phyloP scores from a whole-genome alignment of 2,888 invertebrate genomes.

The Coleophora deauratella region DNA sequence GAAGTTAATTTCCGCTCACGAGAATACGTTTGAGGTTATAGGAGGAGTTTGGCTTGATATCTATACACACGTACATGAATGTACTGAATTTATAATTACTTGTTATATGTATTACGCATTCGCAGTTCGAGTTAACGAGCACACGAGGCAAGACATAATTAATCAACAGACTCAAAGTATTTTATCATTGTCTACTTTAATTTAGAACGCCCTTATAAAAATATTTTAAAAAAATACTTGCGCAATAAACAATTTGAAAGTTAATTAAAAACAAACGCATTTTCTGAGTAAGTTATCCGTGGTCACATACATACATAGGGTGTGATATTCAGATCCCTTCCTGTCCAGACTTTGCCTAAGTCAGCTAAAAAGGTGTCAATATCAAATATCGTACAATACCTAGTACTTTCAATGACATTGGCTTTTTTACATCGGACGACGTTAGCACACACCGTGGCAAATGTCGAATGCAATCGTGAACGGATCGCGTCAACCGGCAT shows the following conservation, averaged over 20 bases:
- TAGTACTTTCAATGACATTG: slow-evolving; percentile 8
- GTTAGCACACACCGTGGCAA: slow-evolving; percentile 14
- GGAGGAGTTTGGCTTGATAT: slow-evolving; percentile 11
- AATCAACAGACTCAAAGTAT: slow-evolving; percentile 30
- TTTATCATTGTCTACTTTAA: slow-evolving; percentile 3
- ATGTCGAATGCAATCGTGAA: slow-evolving; percentile 17
- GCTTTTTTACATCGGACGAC: slow-evolving; percentile 7
- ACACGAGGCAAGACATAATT: slow-evolving; percentile 37
- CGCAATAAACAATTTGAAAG: too few species aligned
- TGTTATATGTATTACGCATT: slow-evolving; percentile 23
- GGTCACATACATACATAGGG: too few species aligned
- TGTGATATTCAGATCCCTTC: too few species aligned
- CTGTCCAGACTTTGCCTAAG: too few species aligned
- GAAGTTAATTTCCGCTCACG: slow-evolving; percentile 19
- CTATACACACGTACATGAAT: slow-evolving; percentile 10
- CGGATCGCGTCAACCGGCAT: slow-evolving; percentile 16
- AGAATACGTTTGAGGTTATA: slow-evolving; percentile 4
- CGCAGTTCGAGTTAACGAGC: slow-evolving; percentile 15
- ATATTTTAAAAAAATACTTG: too few species aligned
- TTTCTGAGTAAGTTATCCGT: too few species aligned
- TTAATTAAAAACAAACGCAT: too few species aligned
- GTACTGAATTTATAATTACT: slow-evolving; percentile 22
- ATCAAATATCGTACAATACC: too few species aligned
- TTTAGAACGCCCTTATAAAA: slow-evolving; percentile 12
- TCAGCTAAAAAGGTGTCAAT: too few species aligned